phyloP scores from a whole-genome alignment of 2,797 vertebrate species.

The Enteromius fasciolatus region DNA sequence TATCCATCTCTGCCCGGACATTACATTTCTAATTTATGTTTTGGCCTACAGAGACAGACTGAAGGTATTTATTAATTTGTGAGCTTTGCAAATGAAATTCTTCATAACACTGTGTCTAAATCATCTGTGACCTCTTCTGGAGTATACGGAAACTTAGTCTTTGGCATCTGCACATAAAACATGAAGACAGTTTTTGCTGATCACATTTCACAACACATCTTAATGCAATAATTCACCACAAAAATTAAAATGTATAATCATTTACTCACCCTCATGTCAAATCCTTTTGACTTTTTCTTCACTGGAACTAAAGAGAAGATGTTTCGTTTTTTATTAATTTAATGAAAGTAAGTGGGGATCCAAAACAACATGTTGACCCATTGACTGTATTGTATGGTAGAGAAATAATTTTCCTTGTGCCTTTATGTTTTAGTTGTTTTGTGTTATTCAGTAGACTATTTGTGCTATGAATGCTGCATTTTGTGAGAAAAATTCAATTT shows the following conservation, averaged over 20 bases:
- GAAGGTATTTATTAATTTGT: slow-evolving; percentile 27
- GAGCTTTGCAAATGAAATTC: slow-evolving; percentile 27
- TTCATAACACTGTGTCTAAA: slow-evolving; percentile 14
- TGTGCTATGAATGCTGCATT: not conserved
- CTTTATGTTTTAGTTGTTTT: not conserved
- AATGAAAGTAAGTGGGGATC: not conserved
- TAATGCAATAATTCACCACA: not conserved
- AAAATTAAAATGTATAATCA: not conserved
- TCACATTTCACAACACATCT: too few relatives aligned
- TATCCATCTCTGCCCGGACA: slow-evolving; percentile 25
- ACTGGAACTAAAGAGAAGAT: not conserved
- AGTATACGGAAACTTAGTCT: not conserved
- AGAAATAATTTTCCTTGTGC: too few relatives aligned
- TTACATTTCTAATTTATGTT: slow-evolving; percentile 34
- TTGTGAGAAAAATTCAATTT: not conserved
- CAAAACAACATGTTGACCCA: not conserved
- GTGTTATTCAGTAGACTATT: not conserved
- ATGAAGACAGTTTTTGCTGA: not conserved
- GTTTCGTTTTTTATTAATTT: not conserved
- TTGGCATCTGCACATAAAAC: not conserved
- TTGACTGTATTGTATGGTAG: not conserved
- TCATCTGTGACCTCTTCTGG: slow-evolving; percentile 28
- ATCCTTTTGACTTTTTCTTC: not conserved
- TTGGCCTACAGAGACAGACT: slow-evolving; percentile 14
- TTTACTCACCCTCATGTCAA: not conserved